Percentiles rank a stretch among this genome's conserved stretches.
phyloP scores from a whole-genome alignment of 2,888 invertebrate species.

The Mycalesis mineus region DNA sequence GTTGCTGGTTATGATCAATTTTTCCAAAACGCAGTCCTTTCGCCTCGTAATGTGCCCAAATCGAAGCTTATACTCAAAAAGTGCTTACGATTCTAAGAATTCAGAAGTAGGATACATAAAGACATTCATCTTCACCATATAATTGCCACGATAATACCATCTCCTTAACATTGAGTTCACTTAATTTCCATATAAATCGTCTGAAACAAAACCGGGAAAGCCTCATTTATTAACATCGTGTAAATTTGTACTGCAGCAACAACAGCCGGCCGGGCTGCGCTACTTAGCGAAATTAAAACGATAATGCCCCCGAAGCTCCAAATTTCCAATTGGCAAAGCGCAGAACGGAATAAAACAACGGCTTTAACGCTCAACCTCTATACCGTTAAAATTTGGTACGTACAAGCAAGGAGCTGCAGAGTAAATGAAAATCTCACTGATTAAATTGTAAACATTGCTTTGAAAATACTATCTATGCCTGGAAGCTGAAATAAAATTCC shows the following conservation, averaged over 20 bases:
- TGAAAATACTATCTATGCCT: too few species aligned
- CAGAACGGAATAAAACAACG: conserved; percentile 20
- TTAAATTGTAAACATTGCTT: background rate
- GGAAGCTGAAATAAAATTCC: too few species aligned
- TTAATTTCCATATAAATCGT: background rate
- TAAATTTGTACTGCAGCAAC: conserved; percentile 38
- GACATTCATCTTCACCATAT: too few species aligned
- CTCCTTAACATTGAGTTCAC: too few species aligned
- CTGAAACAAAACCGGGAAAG: conserved; percentile 21
- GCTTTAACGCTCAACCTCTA: conserved; percentile 9
- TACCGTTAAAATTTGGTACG: conserved; percentile 5
- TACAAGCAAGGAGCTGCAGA: background rate
- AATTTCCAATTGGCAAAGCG: conserved; percentile 31
- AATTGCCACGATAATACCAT: background rate
- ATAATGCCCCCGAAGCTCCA: conserved; percentile 41
- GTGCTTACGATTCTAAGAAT: too few species aligned
- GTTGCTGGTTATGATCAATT: too few species aligned
- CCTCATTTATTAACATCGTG: conserved; percentile 43
- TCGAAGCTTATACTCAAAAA: too few species aligned
- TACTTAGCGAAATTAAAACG: conserved; percentile 62
- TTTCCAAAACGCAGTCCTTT: too few species aligned
- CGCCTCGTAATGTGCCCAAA: too few species aligned
- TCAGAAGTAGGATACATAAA: too few species aligned
- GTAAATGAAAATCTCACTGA: conserved; percentile 3
- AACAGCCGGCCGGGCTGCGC: conserved; percentile 37